phyloP scores from a whole-genome alignment of 2,888 invertebrate genomes.

The Platypus cylindrus region DNA sequence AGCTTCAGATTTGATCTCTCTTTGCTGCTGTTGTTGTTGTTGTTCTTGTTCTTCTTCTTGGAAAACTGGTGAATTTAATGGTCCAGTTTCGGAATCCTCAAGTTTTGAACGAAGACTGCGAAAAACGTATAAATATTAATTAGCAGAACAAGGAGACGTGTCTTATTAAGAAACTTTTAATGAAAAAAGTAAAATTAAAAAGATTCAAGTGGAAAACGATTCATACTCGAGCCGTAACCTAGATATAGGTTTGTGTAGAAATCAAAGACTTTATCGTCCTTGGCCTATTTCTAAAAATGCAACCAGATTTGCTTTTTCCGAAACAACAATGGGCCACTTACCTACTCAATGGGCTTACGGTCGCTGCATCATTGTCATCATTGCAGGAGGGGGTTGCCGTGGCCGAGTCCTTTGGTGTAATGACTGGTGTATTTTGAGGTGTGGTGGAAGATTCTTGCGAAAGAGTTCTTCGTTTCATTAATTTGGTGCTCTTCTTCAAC shows the following conservation, averaged over 20 bases:
- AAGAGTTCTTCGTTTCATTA: conserved; percentile 33
- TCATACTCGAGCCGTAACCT: no score
- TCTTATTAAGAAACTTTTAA: no score
- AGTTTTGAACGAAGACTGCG: conserved; percentile 18
- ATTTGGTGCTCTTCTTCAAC: conserved; percentile 44
- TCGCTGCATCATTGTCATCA: conserved; percentile 12
- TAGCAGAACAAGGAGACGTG: no score
- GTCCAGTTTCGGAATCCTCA: conserved; percentile 19
- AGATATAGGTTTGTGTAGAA: no score
- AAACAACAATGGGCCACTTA: no score
- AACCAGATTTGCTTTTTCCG: no score
- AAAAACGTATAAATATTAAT: neutral
- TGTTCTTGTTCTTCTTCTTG: conserved; percentile 19
- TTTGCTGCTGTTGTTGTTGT: no score
- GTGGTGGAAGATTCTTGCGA: conserved; percentile 11
- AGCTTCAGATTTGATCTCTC: no score
- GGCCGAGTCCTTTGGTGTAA: conserved; percentile 17
- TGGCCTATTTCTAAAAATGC: no score
- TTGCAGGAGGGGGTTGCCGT: conserved; percentile 15
- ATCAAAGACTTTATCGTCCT: no score
- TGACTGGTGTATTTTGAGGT: conserved; percentile 16
- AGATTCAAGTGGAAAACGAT: no score
- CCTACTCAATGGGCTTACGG: conserved; percentile 15
- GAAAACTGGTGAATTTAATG: conserved; percentile 19
- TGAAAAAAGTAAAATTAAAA: no score